Conservation (phyloP, 2,797 vertebrate genomes). For the Anniella stebbinsi region DNA sequence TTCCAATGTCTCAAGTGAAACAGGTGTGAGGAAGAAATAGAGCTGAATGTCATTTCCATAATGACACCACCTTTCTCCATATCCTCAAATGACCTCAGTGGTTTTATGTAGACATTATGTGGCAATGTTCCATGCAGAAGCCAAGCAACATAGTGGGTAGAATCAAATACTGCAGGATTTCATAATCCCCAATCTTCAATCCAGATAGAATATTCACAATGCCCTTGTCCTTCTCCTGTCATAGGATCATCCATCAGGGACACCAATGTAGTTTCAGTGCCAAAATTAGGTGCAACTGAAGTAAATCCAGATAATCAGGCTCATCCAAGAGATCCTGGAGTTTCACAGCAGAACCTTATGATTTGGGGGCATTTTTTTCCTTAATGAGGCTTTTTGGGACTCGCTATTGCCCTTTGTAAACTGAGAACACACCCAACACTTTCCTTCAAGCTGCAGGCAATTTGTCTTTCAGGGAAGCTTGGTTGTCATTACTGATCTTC, state of each 20-base stretch:
- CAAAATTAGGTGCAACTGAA: not conserved
- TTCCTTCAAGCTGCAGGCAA: not conserved
- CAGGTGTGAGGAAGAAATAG: not conserved
- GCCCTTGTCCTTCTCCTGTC: no score
- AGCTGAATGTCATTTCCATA: not conserved
- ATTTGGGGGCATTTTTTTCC: not conserved
- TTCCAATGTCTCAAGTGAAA: not conserved
- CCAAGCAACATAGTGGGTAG: not conserved
- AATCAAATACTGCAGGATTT: not conserved
- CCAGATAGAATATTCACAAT: not conserved
- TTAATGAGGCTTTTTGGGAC: no score
- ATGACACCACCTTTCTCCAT: no score
- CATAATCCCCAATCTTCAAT: not conserved
- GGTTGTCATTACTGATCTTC: not conserved
- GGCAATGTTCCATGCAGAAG: not conserved
- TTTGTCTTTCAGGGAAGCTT: not conserved
- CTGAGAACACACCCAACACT: not conserved
- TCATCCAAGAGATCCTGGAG: not conserved
- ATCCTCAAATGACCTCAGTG: not conserved
- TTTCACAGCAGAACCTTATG: not conserved
- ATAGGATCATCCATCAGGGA: not conserved
- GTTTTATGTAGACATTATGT: not conserved
- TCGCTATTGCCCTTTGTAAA: not conserved
- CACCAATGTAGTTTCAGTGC: not conserved
- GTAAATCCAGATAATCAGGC: not conserved